phyloP scores from a whole-genome alignment of 2,113 vertebrate genomes.

The Ptilonorhynchus violaceus region DNA sequence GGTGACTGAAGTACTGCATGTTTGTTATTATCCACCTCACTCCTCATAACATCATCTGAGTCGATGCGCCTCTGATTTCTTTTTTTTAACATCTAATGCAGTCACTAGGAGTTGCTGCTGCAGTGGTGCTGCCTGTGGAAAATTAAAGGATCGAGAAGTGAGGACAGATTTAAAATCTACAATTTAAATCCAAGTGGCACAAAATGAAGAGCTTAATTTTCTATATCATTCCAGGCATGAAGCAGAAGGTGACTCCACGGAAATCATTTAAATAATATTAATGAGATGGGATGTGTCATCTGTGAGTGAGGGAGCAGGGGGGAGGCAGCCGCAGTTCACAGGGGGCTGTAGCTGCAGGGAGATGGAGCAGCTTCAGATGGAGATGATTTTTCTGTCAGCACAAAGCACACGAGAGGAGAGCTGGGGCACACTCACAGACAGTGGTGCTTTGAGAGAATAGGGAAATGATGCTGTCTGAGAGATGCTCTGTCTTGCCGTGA shows the following conservation, averaged over 20 bases:
- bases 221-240: background rate
- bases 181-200: background rate
- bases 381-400: background rate
- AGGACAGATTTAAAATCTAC: background rate
- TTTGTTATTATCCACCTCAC: background rate
- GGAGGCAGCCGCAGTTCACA: background rate
- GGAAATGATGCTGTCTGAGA: background rate
- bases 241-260: background rate
- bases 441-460: background rate
- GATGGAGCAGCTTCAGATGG: background rate
- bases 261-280: conserved; percentile 1
- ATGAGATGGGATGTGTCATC: background rate
- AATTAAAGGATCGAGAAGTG: background rate
- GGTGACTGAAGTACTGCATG: background rate
- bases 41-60: background rate
- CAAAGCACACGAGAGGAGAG: background rate
- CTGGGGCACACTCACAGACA: background rate
- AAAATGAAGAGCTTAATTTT: background rate
- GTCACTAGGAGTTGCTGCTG: background rate
- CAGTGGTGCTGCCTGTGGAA: background rate
- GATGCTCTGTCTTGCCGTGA: background rate
- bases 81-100: background rate
- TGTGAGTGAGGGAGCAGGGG: background rate
- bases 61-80: background rate
- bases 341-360: background rate